phyloP scores from a whole-genome alignment of 2,888 invertebrate species.

The Plutella xylostella region DNA sequence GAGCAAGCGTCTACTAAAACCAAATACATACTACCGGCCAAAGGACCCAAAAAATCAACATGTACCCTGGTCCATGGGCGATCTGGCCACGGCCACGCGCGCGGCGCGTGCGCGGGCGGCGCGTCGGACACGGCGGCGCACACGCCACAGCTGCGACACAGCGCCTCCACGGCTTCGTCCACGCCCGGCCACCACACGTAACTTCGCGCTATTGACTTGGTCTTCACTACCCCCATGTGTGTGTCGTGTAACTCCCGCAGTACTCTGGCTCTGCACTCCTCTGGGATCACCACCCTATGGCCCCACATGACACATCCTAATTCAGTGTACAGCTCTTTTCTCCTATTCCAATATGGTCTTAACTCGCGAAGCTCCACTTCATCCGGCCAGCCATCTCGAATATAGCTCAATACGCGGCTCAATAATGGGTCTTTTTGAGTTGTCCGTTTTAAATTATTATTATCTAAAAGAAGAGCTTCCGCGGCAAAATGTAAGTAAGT shows the following conservation, averaged over 20 bases:
- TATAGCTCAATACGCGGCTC: neutral
- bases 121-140: neutral
- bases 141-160: slow-evolving; percentile 2
- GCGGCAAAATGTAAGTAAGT: too few relatives aligned
- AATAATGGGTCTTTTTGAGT: neutral
- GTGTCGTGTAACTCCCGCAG: slow-evolving; percentile 3
- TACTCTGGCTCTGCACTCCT: neutral
- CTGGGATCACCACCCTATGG: slow-evolving; percentile 1
- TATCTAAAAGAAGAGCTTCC: neutral
- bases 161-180: neutral
- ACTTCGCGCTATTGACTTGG: neutral
- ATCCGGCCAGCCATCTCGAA: neutral
- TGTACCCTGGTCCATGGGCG: neutral
- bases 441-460: neutral
- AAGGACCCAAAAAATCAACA: neutral
- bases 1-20: neutral
- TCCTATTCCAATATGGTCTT: neutral
- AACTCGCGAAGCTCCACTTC: neutral
- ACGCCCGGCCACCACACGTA: too few relatives aligned
- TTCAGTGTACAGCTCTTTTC: neutral
- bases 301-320: slow-evolving; percentile 5
- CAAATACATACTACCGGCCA: neutral
- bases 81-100: too few relatives aligned
- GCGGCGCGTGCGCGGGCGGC: too few relatives aligned
- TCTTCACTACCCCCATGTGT: slow-evolving; percentile 3